Evolutionary conservation across 2,797 vertebrate species (phyloP).

Genomic region (Crypturellus tataupa): DNA sequence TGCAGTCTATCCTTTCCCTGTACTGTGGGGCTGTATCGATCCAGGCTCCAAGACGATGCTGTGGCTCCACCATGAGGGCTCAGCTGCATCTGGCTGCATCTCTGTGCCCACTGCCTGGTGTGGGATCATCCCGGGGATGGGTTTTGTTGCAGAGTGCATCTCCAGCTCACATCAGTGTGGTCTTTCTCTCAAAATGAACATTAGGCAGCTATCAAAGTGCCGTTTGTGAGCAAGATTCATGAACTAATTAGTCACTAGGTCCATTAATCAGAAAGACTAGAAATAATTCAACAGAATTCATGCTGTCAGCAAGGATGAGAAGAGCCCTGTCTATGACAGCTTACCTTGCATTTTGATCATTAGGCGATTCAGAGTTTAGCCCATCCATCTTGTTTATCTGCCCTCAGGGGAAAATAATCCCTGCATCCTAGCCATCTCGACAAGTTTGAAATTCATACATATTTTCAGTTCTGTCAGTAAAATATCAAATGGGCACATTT

Average conservation of each 20-base stretch:
- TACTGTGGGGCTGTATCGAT: rapidly evolving
- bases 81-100: background rate
- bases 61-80: background rate
- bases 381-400: conserved; percentile 77
- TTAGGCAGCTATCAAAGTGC: conserved; percentile 55
- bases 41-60: background rate
- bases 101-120: background rate
- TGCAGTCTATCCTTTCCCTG: background rate
- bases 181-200: conserved; percentile 25
- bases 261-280: conserved; percentile 60
- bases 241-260: conserved; percentile 65
- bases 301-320: conserved; percentile 69
- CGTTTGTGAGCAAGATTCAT: conserved; percentile 12
- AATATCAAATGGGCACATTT: conserved; percentile 70
- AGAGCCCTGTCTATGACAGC: conserved; percentile 61
- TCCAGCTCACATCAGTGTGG: conserved; percentile 16
- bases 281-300: conserved; percentile 65
- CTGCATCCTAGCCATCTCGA: conserved; percentile 64
- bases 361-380: conserved; percentile 67
- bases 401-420: conserved; percentile 74
- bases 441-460: conserved; percentile 77
- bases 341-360: conserved; percentile 77
- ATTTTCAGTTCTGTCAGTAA: conserved; percentile 75
- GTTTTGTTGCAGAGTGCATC: background rate
- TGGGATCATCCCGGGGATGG: background rate